These are phyloP conservation scores for Philantomba maxwellii DNA, from an alignment of 2,113 vertebrate species.

Conservation along the genomic window DNA sequence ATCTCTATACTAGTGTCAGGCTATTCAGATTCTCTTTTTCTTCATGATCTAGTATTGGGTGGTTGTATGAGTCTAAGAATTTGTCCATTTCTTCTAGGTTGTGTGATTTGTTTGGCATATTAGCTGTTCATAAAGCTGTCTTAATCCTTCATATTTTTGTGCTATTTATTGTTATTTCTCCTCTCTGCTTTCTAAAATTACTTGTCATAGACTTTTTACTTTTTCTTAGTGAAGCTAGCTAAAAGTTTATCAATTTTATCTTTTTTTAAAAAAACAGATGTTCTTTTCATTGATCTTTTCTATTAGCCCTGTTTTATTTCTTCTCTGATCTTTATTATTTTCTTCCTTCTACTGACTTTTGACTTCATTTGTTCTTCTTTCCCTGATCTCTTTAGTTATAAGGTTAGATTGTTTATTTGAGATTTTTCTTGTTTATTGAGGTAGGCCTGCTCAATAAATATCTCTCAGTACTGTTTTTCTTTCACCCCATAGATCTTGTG, in stretches of 20 bases:
- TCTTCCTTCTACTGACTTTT: not conserved
- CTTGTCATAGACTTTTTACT: not conserved
- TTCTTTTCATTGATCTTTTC: not conserved
- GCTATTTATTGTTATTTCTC: not conserved
- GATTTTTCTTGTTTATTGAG: not conserved
- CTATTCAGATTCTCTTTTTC: not conserved
- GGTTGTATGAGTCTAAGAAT: not conserved
- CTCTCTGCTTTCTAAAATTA: not conserved
- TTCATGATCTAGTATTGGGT: not conserved
- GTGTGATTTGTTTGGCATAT: not conserved
- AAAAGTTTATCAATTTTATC: not conserved
- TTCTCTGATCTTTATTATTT: not conserved
- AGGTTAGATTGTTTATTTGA: not conserved
- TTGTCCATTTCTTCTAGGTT: not conserved
- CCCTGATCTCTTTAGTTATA: not conserved
- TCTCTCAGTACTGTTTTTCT: not conserved
- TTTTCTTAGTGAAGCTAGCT: not conserved
- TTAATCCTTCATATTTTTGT: not conserved
- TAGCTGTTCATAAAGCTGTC: not conserved
- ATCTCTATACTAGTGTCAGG: not conserved
- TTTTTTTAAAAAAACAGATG: not conserved
- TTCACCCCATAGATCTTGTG: not conserved
- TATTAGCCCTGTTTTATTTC: not conserved
- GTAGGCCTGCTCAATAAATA: not conserved
- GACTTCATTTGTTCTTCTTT: not conserved